Conservation (phyloP, 2,797 vertebrate species). For the Fundulus diaphanus region DNA sequence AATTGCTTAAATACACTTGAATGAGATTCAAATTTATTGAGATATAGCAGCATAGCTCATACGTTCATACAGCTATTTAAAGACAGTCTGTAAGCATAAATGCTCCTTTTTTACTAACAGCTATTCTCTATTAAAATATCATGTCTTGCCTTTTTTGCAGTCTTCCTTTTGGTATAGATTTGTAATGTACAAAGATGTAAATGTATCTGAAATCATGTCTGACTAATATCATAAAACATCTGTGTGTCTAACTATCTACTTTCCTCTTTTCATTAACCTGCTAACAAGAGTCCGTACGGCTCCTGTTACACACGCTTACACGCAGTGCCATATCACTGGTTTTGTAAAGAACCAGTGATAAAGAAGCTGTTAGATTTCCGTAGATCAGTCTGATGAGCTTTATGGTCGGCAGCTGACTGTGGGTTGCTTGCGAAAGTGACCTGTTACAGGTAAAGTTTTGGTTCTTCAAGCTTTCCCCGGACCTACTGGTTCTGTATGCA, state of each 20-base stretch:
- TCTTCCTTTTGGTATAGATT: neutral
- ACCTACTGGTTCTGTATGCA: neutral
- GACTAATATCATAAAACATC: neutral
- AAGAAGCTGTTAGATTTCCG: neutral
- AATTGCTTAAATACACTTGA: neutral
- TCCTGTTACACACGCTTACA: conserved; percentile 34
- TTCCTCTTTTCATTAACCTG: conserved; percentile 48
- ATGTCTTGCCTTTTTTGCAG: neutral
- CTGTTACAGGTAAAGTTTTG: neutral
- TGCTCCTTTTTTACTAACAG: neutral
- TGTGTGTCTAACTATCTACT: conserved; percentile 47
- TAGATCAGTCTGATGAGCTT: neutral
- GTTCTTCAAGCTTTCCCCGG: neutral
- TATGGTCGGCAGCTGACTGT: neutral
- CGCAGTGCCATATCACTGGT: neutral
- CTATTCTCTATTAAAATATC: neutral
- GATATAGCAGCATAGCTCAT: neutral
- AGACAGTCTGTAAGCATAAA: neutral
- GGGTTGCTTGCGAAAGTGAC: neutral
- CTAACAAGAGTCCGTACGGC: conserved; percentile 51
- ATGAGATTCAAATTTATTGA: neutral
- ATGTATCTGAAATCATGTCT: neutral
- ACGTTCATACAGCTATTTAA: neutral
- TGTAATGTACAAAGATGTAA: neutral
- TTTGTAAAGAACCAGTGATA: too few species aligned